These are phyloP conservation scores for Agrilus planipennis DNA, from an alignment of 1,140 invertebrate species.

Conservation along the genomic window DNA sequence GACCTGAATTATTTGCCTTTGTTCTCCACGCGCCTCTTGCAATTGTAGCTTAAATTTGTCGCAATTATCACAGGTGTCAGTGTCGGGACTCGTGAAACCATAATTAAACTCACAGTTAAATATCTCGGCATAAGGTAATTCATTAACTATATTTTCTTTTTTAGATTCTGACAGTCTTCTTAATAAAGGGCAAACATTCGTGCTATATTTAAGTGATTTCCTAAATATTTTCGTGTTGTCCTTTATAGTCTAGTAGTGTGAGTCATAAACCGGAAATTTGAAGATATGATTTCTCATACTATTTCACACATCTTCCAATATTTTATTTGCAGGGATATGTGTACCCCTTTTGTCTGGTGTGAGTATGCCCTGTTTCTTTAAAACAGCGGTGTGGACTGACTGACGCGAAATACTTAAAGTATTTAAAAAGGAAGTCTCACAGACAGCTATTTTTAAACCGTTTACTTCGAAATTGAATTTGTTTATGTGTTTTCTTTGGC, in stretches of 20 bases:
- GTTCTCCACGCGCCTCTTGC: too few species aligned
- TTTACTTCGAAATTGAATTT: too few species aligned
- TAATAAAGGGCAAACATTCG: conserved; percentile 4
- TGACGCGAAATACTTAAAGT: conserved; percentile 3
- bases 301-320: neutral
- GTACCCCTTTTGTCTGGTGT: conserved; percentile 1
- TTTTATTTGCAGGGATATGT: conserved; percentile 3
- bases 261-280: conserved; percentile 1
- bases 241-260: neutral
- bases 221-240: neutral
- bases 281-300: conserved; percentile 4
- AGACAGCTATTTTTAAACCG: too few species aligned
- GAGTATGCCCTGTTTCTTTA: neutral
- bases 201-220: neutral
- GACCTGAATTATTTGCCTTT: too few species aligned
- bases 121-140: too few species aligned
- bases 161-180: too few species aligned
- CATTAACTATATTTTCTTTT: too few species aligned
- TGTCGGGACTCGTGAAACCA: neutral
- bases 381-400: conserved; percentile 1
- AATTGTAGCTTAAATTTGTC: neutral
- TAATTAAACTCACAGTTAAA: conserved; percentile 6
- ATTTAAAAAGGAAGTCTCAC: conserved; percentile 2
- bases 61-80: conserved; percentile 3
- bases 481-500: too few species aligned